Evolutionary conservation across 35 echinoderm and acorn worm genomes (phyloP).

Genomic region (Apostichopus japonicus): DNA sequence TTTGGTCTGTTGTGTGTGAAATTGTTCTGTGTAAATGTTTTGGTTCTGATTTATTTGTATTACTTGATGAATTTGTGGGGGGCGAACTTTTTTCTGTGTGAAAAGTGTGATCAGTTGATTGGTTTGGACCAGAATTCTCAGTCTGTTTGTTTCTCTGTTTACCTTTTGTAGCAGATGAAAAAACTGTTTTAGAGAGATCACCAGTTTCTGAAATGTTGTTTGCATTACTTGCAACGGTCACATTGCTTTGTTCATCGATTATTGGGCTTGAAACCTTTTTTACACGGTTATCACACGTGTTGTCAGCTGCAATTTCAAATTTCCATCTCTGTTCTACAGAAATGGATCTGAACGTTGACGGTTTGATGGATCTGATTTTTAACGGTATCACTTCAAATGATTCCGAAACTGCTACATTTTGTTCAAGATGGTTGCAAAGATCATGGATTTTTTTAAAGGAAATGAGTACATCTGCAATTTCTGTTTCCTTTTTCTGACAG

Average conservation of each 20-base stretch:
- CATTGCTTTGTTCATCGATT: not conserved
- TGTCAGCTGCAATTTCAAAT: conserved; percentile 7
- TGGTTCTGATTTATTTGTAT: too few species aligned
- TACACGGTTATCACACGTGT: not conserved
- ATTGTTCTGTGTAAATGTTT: too few species aligned
- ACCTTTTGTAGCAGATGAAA: too few species aligned
- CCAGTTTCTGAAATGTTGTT: not conserved
- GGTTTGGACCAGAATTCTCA: too few species aligned
- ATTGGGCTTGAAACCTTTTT: not conserved
- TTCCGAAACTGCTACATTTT: not conserved
- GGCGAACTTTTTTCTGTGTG: too few species aligned
- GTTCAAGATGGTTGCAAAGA: conserved; percentile 8
- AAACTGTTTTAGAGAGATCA: not conserved
- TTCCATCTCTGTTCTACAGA: not conserved
- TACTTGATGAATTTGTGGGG: too few species aligned
- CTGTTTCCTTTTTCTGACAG: not conserved
- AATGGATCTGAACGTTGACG: not conserved
- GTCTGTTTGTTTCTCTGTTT: too few species aligned
- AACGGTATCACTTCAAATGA: conserved; percentile 17
- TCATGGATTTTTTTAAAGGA: not conserved
- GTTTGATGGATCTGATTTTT: not conserved
- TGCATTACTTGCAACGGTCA: not conserved
- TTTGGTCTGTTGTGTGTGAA: too few species aligned
- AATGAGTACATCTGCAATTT: not conserved
- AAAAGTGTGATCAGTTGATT: too few species aligned